Evolutionary conservation across 2,888 invertebrate species (phyloP).

Genomic region (Caenorhabditis sp.): DNA sequence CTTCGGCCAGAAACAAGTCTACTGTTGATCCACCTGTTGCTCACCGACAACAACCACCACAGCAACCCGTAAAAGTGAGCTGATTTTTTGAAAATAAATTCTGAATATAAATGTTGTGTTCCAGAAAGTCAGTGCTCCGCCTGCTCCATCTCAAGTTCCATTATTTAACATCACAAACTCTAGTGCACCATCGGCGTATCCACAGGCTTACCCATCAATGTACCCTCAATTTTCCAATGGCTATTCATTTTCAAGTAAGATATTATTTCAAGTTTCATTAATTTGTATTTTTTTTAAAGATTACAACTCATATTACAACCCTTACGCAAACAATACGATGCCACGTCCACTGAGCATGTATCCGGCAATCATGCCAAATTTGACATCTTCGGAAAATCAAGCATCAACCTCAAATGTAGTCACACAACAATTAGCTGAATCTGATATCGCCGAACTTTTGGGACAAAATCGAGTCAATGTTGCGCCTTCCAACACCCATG

Average conservation of each 20-base stretch:
- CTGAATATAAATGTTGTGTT: not conserved
- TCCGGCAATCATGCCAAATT: not conserved
- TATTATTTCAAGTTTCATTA: not conserved
- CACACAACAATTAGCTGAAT: conserved; percentile 17
- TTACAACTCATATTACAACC: conserved; percentile 3
- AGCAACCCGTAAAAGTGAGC: not conserved
- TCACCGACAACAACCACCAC: not conserved
- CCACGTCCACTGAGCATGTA: not conserved
- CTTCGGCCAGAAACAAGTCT: not conserved
- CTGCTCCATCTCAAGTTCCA: conserved; percentile 18
- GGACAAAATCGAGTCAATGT: not conserved
- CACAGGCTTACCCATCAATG: conserved; percentile 17
- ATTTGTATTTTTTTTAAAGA: no score
- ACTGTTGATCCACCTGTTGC: conserved; percentile 9
- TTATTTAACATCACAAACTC: conserved; percentile 39
- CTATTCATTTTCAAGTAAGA: not conserved
- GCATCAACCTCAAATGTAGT: not conserved
- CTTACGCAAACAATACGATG: conserved; percentile 5
- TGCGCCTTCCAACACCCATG: not conserved
- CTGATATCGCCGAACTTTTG: conserved; percentile 24
- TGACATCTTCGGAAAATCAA: not conserved
- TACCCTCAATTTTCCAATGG: conserved; percentile 19
- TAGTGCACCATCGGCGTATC: conserved; percentile 7
- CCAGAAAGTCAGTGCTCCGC: not conserved
- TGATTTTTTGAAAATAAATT: not conserved